These are phyloP conservation scores for Hirtodrosophila confusa DNA, from an alignment of 2,888 invertebrate genomes.

Conservation along the genomic window DNA sequence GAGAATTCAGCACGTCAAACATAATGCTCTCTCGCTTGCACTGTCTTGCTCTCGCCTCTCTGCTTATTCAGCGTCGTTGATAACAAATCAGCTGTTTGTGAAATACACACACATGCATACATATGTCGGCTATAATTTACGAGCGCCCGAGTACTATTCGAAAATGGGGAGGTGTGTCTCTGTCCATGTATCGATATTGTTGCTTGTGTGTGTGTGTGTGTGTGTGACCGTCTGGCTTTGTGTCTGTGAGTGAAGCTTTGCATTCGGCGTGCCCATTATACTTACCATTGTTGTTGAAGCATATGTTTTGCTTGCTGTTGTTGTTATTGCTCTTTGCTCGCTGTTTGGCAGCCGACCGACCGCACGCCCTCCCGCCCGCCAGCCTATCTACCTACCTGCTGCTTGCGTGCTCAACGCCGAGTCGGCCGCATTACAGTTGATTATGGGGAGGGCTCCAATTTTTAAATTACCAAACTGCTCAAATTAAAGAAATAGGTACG, in stretches of 20 bases:
- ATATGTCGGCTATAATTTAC: constrained; percentile 47
- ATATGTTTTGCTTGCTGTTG: constrained; percentile 69
- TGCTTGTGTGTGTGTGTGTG: constrained; percentile 35
- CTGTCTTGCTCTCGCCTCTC: constrained; percentile 25
- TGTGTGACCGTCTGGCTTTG: constrained; percentile 54
- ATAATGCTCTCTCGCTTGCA: constrained; percentile 22
- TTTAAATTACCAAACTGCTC: constrained; percentile 76
- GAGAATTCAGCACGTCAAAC: constrained; percentile 58
- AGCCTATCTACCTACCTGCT: constrained; percentile 40
- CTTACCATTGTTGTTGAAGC: constrained; percentile 47
- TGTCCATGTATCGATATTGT: constrained; percentile 52
- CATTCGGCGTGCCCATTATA: constrained; percentile 49
- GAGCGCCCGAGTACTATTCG: constrained; percentile 44
- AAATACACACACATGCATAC: constrained; percentile 29
- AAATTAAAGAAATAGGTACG: constrained; percentile 67
- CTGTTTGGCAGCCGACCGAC: constrained; percentile 10
- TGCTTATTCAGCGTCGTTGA: constrained; percentile 66
- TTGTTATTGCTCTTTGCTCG: constrained; percentile 22
- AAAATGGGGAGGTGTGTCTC: constrained; percentile 71
- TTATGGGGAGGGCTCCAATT: constrained; percentile 66
- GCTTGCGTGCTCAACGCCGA: constrained; percentile 68
- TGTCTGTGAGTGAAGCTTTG: constrained; percentile 54
- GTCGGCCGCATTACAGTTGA: constrained; percentile 75
- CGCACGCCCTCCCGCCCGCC: background rate
- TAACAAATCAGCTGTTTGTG: constrained; percentile 74